phyloP scores from a whole-genome alignment of 2,888 invertebrate genomes.

The Dryobota labecula region DNA sequence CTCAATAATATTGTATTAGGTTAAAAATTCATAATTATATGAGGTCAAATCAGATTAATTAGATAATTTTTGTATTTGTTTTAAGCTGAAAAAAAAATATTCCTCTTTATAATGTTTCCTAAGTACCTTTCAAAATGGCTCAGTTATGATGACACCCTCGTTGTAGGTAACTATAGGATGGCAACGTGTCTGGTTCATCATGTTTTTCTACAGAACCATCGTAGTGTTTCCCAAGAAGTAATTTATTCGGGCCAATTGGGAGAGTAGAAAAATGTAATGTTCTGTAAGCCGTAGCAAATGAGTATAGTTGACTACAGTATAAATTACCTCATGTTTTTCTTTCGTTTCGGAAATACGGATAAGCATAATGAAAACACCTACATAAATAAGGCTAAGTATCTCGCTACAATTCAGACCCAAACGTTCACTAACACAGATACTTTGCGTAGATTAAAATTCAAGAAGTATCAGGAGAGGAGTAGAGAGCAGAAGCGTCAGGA shows the following conservation, averaged over 20 bases:
- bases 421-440: slow-evolving; percentile 34
- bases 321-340: slow-evolving; percentile 23
- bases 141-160: not conserved
- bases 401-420: slow-evolving; percentile 27
- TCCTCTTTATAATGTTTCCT: too few relatives aligned
- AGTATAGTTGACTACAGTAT: slow-evolving; percentile 15
- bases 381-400: slow-evolving; percentile 19
- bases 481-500: slow-evolving; percentile 29
- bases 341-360: slow-evolving; percentile 19
- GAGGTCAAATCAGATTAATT: not conserved
- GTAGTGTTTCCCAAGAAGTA: slow-evolving; percentile 6
- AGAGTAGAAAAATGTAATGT: slow-evolving; percentile 22
- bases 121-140: not conserved
- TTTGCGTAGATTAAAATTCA: slow-evolving; percentile 50
- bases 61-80: too few relatives aligned
- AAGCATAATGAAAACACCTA: slow-evolving; percentile 28
- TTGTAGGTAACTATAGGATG: not conserved
- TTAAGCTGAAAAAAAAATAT: too few relatives aligned
- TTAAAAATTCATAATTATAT: not conserved
- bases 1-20: not conserved
- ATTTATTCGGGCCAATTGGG: slow-evolving; percentile 20
- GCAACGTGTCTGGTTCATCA: not conserved
- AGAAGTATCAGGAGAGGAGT: slow-evolving; percentile 44
- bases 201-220: not conserved
- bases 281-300: slow-evolving; percentile 23